A percentile compares a stretch with the other conserved stretches of the same genome.
These are phyloP conservation scores for Falco novaeseelandiae DNA, from an alignment of 2,797 vertebrate genomes.

Conservation along the genomic window DNA sequence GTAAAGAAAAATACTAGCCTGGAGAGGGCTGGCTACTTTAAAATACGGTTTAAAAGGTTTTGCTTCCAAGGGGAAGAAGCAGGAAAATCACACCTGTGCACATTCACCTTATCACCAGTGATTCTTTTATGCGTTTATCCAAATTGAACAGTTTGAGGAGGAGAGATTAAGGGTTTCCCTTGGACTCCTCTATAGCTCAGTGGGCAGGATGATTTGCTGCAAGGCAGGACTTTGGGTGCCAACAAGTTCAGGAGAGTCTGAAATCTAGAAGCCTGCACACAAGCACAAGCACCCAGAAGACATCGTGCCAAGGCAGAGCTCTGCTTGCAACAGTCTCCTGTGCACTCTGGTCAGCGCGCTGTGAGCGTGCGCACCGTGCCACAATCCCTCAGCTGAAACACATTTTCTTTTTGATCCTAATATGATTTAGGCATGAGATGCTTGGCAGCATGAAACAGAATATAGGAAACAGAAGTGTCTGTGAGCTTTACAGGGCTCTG, in stretches of 20 bases:
- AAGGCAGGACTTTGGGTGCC: background rate
- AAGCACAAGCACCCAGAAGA: background rate
- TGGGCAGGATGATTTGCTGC: background rate
- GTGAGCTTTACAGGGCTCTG: background rate
- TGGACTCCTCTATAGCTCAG: background rate
- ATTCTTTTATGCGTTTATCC: background rate
- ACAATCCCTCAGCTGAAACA: background rate
- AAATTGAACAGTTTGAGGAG: background rate
- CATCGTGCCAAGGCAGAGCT: fast-evolving
- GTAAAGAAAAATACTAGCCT: background rate
- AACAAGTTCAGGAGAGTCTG: background rate
- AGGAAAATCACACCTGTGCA: background rate
- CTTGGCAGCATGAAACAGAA: background rate
- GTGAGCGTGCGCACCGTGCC: no score
- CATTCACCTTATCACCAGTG: background rate
- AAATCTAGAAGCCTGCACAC: background rate
- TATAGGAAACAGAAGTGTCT: background rate
- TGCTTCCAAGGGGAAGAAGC: background rate
- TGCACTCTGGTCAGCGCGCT: fast-evolving
- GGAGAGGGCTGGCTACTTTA: background rate
- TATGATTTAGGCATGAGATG: background rate
- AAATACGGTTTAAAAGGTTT: background rate
- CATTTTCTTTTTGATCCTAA: background rate
- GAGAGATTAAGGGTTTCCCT: background rate
- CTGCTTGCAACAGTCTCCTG: background rate